These are phyloP conservation scores for Dicranocentrus wangi DNA, from an alignment of 2,888 invertebrate species.

Conservation along the genomic window DNA sequence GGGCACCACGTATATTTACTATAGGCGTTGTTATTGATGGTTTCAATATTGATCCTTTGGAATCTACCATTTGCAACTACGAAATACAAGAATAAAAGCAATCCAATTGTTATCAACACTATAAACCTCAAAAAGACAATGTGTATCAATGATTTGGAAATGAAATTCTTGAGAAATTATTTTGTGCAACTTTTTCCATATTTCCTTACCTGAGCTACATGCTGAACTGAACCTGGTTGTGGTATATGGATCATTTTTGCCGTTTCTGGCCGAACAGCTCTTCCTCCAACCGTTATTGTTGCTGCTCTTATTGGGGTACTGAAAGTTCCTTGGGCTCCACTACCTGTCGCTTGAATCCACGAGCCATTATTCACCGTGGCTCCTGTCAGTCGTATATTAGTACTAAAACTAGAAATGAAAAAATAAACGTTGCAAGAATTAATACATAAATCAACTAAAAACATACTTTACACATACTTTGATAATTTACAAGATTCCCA, in stretches of 20 bases:
- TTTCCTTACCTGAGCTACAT: conserved; percentile 70
- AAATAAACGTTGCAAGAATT: neutral
- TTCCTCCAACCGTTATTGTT: conserved; percentile 68
- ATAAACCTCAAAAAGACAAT: neutral
- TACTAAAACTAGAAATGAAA: conserved; percentile 62
- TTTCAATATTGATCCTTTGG: conserved; percentile 70
- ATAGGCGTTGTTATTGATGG: conserved; percentile 69
- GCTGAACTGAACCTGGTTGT: conserved; percentile 68
- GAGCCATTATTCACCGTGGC: conserved; percentile 71
- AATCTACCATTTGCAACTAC: conserved; percentile 71
- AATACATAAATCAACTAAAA: neutral
- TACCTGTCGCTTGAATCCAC: conserved; percentile 68
- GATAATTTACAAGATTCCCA: too few relatives aligned
- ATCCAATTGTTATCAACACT: neutral
- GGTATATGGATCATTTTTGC: conserved; percentile 72
- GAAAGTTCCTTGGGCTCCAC: conserved; percentile 52
- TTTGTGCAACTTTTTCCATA: too few relatives aligned
- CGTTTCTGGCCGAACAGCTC: conserved; percentile 68
- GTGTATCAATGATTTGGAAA: neutral
- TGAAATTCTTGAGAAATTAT: too few relatives aligned
- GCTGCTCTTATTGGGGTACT: conserved; percentile 65
- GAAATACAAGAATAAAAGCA: conserved; percentile 19
- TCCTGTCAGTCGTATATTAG: conserved; percentile 66
- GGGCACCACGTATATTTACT: conserved; percentile 67
- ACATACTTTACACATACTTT: neutral